Evolutionary conservation across 2,797 vertebrate genomes (phyloP).

Genomic region (Lepidocolaptes lacrymiger): DNA sequence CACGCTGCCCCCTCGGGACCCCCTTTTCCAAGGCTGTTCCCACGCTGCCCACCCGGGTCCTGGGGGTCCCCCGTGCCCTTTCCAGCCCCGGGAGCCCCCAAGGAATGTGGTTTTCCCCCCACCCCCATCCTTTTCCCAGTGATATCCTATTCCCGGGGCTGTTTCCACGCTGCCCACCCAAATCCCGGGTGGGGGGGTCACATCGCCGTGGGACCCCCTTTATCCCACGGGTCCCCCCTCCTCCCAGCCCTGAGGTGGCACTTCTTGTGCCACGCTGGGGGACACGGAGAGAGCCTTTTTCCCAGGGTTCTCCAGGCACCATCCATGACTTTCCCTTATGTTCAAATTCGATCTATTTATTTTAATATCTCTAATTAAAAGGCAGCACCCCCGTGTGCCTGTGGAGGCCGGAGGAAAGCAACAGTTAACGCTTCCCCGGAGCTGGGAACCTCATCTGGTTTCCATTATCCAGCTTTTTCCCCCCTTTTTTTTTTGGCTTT

Average conservation of each 20-base stretch:
- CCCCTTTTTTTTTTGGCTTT: accelerated
- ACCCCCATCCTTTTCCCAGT: background rate
- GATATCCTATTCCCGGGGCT: background rate
- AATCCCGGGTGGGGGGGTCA: background rate
- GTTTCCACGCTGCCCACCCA: background rate
- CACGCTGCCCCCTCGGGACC: background rate
- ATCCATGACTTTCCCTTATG: accelerated
- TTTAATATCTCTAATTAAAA: accelerated
- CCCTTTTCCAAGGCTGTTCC: background rate
- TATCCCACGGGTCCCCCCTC: background rate
- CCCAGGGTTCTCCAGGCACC: background rate
- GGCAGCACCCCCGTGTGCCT: background rate
- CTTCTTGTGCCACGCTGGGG: background rate
- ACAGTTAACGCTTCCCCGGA: background rate
- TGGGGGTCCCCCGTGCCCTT: background rate
- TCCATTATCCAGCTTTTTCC: background rate
- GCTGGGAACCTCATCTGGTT: conserved; percentile 48
- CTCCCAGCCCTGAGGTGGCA: background rate
- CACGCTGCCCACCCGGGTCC: background rate
- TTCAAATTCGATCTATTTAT: accelerated
- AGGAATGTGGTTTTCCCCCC: background rate
- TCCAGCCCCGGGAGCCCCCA: background rate
- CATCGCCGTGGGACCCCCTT: background rate
- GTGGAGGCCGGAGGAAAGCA: background rate
- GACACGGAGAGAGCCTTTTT: no score